Evolutionary conservation across 2,888 invertebrate genomes (phyloP).

Genomic region (Harpalus rufipes): DNA sequence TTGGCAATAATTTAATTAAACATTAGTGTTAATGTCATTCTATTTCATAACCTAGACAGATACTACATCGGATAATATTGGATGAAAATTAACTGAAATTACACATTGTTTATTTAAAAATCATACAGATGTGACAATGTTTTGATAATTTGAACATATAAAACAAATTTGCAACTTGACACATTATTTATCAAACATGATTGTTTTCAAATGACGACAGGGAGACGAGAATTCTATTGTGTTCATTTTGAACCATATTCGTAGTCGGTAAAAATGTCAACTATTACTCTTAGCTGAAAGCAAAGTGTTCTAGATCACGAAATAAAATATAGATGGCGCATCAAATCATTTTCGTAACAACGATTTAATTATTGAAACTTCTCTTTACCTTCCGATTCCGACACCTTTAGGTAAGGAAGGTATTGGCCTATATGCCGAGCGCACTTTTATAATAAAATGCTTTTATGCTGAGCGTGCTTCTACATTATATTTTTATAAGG

Average conservation of each 20-base stretch:
- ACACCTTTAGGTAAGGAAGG: too few species aligned
- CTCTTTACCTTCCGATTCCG: too few species aligned
- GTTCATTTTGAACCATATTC: not conserved
- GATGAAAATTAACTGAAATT: not conserved
- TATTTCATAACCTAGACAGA: slow-evolving; percentile 14
- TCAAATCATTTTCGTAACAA: too few species aligned
- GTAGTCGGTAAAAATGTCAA: too few species aligned
- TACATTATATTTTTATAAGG: too few species aligned
- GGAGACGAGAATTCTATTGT: not conserved
- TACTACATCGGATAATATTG: not conserved
- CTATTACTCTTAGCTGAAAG: too few species aligned
- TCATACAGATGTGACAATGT: not conserved
- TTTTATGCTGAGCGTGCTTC: too few species aligned
- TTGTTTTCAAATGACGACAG: not conserved
- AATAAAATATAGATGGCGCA: too few species aligned
- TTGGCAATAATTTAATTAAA: slow-evolving; percentile 14
- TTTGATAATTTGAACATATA: not conserved
- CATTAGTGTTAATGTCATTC: not conserved
- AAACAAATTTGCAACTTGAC: not conserved
- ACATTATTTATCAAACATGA: not conserved
- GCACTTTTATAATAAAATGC: too few species aligned
- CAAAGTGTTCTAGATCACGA: too few species aligned
- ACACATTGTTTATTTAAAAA: slow-evolving; percentile 1
- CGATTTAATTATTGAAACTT: too few species aligned
- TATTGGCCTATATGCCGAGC: too few species aligned